Base-by-base conservation (phyloP, 2,888 invertebrate genomes). In the Autographa gamma region DNA sequence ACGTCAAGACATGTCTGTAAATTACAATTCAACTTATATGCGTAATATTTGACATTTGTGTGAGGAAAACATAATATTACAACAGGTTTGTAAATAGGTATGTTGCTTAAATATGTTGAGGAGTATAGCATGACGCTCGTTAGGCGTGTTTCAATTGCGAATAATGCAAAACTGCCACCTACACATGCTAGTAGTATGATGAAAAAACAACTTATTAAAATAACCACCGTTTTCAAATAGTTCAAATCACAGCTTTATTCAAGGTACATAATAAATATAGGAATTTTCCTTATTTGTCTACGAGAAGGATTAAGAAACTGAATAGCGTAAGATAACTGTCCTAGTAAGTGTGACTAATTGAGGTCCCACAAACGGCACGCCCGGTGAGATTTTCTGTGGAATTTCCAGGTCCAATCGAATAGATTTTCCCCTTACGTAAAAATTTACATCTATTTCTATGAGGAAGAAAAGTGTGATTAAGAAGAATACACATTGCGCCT, bases 41-140 rank as follows among this genome's bases (percentile, higher is more conserved):
- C 74, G 74, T 76, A 76, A 60, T 75, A 64, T 58, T 19, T 19
- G 58, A 52, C 54, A 63, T 75, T 58, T 74, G 76, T 65, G 61
- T 70, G 58, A 19, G 60, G 52, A 69, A 61, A 75, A 63, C 64
- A 19, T 19, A 13, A 56, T 56, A 70, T 65, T 31, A 69, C 58
- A 32, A 56, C 74, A 13, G 61, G 70, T 74, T 76, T 64, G 52
- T 52, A 59, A 74, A 63, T 41, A 66, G 11, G 18, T 56, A 43
- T 38, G 32, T 59, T 18, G 61, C 73, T 73, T 41, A 59, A 62
- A 31, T 66, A 32, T 41, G 60, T 65, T 14, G 19, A 59, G 25
- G 32, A 72, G 16, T 31, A 60, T 41, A 54, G 19, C 13, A 54
- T 13, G 54, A 56, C 54, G 54, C 54, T 56, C 25, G 13, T 25